phyloP scores from a whole-genome alignment of 2,888 invertebrate species.

The Danaus chrysippus region DNA sequence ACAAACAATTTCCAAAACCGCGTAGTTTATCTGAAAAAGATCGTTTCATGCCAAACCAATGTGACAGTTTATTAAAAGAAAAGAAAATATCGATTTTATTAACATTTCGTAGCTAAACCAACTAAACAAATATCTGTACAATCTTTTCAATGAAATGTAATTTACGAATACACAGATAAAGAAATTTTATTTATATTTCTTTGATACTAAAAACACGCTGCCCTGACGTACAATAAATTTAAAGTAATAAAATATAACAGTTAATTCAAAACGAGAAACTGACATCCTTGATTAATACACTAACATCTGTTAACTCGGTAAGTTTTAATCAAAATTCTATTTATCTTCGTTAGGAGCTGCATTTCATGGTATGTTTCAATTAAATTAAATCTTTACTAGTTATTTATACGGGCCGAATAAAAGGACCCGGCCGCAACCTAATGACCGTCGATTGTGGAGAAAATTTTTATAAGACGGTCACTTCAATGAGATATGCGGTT shows the following conservation, averaged over 20 bases:
- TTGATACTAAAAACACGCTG: too few species aligned
- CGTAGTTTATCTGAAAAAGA: too few species aligned
- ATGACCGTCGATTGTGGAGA: constrained; percentile 35
- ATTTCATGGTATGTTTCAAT: constrained; percentile 46
- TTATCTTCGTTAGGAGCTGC: constrained; percentile 58
- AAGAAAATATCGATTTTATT: too few species aligned
- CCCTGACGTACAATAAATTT: too few species aligned
- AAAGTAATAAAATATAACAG: constrained; percentile 2
- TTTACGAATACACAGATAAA: too few species aligned
- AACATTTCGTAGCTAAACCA: too few species aligned
- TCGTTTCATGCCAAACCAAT: too few species aligned
- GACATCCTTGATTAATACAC: constrained; percentile 16
- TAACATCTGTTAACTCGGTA: constrained; percentile 24
- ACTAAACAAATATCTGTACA: too few species aligned
- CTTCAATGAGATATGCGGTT: constrained; percentile 27
- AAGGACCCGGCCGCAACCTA: constrained; percentile 31
- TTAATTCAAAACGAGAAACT: not conserved
- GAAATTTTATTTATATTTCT: too few species aligned
- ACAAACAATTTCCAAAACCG: too few species aligned
- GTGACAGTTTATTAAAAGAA: too few species aligned
- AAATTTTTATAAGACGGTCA: constrained; percentile 25
- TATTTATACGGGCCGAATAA: constrained; percentile 41
- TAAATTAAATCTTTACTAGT: constrained; percentile 56
- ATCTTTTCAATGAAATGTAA: too few species aligned
- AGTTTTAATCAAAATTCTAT: constrained; percentile 58